Evolutionary conservation across 35 echinoderm and acorn worm genomes (phyloP), one percentile per base, ranked within the genome.

Genomic region (Hemicentrotus pulcherrimus): DNA sequence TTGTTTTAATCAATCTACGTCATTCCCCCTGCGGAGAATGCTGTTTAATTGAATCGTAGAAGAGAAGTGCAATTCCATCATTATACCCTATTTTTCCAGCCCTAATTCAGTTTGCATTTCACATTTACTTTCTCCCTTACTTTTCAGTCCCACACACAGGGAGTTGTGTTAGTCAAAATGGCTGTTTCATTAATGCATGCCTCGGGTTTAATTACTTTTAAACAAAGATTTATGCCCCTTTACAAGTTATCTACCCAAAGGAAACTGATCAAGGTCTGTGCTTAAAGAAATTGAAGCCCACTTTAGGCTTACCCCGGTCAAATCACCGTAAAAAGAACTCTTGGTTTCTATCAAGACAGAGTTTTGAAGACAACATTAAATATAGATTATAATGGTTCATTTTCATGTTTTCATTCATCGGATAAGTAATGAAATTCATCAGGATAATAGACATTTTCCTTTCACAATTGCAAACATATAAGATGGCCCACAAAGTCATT

Each of bases 1-100:
- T 90, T 90, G 88, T 90, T 90, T 90, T 90, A 90, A 90, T 90
- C 88, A 78, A 90, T 47, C 65, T 78, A 28, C 65, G 65, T 78
- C 65, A 78, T 78, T 22, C 24, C 65, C 35, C 11, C 88, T 11
- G 88, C 32, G 12, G 15, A 30, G 46, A 90, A 90, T 32, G 88
- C 32, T 90, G 88, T 45, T 47, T 90, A 90, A 90, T 90, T 90
- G 32, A 90, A 90, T 45, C 31, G 33, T 9, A 90, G 46, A 45
- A 19, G 88, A 90, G 88, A 41, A 90, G 88, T 47, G 32, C 88
- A 90, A 90, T 90, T 90, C 46, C 3, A 47, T 90, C 32, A 90
- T 90, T 47, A 90, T 90, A 78, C 65, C 24, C 65, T 24, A 28
- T 78, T 78, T 78, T 78, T n/a, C 15, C 31, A 28, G 12, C 88